Percentiles rank a stretch among this genome's conserved stretches.
Evolutionary conservation across 2,888 invertebrate species (phyloP).

Genomic region (Silvanus unidentatus): DNA sequence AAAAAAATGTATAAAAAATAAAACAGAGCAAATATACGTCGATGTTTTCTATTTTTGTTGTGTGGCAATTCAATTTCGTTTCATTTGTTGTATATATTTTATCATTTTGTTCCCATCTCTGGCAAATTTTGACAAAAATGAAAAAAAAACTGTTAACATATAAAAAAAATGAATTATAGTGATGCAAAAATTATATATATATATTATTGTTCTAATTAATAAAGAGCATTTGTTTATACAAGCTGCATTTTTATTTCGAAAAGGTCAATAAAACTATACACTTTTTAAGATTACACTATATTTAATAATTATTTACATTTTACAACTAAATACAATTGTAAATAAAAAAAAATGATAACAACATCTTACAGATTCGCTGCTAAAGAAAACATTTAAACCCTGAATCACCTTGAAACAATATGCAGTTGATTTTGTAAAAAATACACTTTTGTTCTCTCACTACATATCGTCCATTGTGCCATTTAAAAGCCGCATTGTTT

Average conservation of each 20-base stretch:
- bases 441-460: no score
- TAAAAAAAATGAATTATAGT: constrained; percentile 13
- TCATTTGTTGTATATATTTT: not conserved
- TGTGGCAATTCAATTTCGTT: not conserved
- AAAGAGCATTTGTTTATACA: constrained; percentile 33
- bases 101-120: constrained; percentile 5
- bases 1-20: constrained; percentile 1
- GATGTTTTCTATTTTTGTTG: not conserved
- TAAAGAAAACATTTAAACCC: no score
- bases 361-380: no score
- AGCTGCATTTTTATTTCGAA: not conserved
- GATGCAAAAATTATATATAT: constrained; percentile 34
- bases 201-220: constrained; percentile 37
- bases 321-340: no score
- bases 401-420: no score
- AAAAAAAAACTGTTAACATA: constrained; percentile 8
- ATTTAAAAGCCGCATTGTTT: no score
- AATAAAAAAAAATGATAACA: no score
- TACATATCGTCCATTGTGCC: no score
- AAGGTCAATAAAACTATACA: no score
- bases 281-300: no score
- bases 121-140: not conserved
- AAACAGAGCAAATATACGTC: not conserved
- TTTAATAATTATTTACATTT: no score
- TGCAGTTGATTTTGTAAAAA: no score